Evolutionary conservation across 2,888 invertebrate species (phyloP), one percentile per base, ranked within the genome.

Genomic region (Drosophila yooni): DNA sequence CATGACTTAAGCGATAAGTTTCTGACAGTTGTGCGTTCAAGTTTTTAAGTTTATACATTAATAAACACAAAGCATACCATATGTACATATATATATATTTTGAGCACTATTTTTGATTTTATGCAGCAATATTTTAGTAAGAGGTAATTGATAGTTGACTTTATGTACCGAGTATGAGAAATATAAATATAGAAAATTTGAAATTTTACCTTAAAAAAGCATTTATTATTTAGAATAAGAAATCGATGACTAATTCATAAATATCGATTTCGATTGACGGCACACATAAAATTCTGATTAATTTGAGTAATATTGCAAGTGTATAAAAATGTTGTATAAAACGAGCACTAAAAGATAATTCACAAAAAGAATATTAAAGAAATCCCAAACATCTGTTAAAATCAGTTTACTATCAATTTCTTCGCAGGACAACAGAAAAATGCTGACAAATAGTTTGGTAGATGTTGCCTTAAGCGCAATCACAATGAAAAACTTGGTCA

Each of bases 401-500:
- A 8, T 54, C 15, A 36, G 21, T 25, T 29, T 21, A 11, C 25
- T 51, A 40, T 67, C 25, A 67, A 66, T 66, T 18, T 40, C 21
- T 25, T 25, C 15, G 46, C 13, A 15, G 25, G 46, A 25, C 46
- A 8, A 3, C 25, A 50, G 57, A 62, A 71, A 57, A 36, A 31
- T 38, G 50, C n/a, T 36, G 51, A 46, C 21, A 52, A 38, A 52
- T 46, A 46, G 25, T 46, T 46, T 46, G 46, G 21, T 25, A 25
- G 46, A 57, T 36, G 15, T 3, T 15, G 27, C 43, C 64, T 53
- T 46, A 73, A 74, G 75, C 73, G 70, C 53, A 50, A 48, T 54
- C 51, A 31, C 57, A 60, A 53, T 53, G 53, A 38, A 57, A 63
- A 63, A 70, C 56, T 83, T 70, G 78, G 66, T 36, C 78, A 74